A percentile compares a stretch with the other conserved stretches of the same genome.
phyloP scores from a whole-genome alignment of 2,888 invertebrate genomes.

The Patella depressa region DNA sequence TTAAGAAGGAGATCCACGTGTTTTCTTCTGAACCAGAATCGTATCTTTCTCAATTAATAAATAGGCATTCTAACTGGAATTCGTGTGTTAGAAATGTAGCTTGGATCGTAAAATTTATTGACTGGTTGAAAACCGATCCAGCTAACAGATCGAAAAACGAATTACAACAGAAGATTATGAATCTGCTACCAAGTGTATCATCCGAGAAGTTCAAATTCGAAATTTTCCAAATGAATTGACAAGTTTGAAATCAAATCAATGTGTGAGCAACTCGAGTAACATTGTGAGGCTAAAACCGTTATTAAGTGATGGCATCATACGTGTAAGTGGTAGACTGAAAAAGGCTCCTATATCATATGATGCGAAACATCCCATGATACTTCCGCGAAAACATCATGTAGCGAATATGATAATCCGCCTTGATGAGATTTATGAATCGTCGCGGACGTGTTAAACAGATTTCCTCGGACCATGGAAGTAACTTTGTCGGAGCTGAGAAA shows the following conservation, averaged over 20 bases:
- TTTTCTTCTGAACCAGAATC: neutral
- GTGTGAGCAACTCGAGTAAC: neutral
- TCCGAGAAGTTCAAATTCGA: neutral
- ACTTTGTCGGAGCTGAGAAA: neutral
- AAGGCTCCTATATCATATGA: neutral
- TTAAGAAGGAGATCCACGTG: neutral
- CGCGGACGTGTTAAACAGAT: neutral
- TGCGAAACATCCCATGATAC: neutral
- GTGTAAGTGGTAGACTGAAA: neutral
- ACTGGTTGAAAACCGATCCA: neutral
- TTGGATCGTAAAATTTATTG: neutral
- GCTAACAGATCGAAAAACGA: neutral
- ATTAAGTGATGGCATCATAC: neutral
- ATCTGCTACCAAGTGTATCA: neutral
- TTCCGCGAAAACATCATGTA: neutral
- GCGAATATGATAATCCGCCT: neutral
- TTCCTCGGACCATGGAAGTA: neutral
- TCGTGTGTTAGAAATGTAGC: neutral
- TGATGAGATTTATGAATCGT: neutral
- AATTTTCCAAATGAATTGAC: neutral
- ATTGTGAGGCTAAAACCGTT: neutral
- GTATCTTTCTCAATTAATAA: neutral
- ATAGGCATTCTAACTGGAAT: neutral
- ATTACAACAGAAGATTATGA: neutral
- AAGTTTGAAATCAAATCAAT: neutral